Conservation (phyloP, 2,113 vertebrate genomes). For the Cottus gobio region DNA sequence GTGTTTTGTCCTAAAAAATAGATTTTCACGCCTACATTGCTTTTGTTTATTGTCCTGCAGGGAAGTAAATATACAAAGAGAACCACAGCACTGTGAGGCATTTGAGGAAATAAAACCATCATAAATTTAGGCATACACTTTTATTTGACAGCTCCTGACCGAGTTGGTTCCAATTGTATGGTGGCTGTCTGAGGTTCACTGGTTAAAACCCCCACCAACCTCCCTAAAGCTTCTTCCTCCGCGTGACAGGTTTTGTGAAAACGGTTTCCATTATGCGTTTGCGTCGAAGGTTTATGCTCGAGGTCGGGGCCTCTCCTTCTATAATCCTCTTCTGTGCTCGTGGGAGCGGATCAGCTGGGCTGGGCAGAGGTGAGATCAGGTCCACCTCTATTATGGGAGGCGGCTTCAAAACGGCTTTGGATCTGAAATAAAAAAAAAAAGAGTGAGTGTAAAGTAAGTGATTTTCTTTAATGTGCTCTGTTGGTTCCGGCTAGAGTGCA, state of each 20-base stretch:
- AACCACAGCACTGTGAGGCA: slow-evolving; percentile 40
- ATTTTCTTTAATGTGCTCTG: too few relatives aligned
- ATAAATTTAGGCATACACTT: slow-evolving; percentile 20
- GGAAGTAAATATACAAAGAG: slow-evolving; percentile 32
- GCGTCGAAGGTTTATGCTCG: slow-evolving; percentile 80
- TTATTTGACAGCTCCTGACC: slow-evolving; percentile 25
- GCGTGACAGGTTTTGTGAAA: slow-evolving; percentile 90
- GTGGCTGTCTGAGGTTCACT: slow-evolving; percentile 48
- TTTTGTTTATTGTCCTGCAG: slow-evolving; percentile 30
- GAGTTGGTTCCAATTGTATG: slow-evolving; percentile 21
- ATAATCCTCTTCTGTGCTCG: slow-evolving; percentile 63
- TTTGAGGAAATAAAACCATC: slow-evolving; percentile 40
- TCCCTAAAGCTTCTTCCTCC: slow-evolving; percentile 90
- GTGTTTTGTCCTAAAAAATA: slow-evolving; percentile 55
- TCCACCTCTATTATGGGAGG: slow-evolving; percentile 84
- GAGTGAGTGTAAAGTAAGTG: not conserved
- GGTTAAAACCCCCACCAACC: slow-evolving; percentile 13
- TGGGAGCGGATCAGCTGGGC: slow-evolving; percentile 76
- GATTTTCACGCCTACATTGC: slow-evolving; percentile 32
- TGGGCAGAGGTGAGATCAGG: slow-evolving; percentile 90
- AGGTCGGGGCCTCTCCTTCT: slow-evolving; percentile 62
- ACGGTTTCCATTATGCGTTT: slow-evolving; percentile 85
- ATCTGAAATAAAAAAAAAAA: slow-evolving; percentile 67
- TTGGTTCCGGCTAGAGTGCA: too few relatives aligned
- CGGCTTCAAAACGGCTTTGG: slow-evolving; percentile 77